Evolutionary conservation across 2,888 invertebrate species (phyloP).

Genomic region (Germaria angustata): DNA sequence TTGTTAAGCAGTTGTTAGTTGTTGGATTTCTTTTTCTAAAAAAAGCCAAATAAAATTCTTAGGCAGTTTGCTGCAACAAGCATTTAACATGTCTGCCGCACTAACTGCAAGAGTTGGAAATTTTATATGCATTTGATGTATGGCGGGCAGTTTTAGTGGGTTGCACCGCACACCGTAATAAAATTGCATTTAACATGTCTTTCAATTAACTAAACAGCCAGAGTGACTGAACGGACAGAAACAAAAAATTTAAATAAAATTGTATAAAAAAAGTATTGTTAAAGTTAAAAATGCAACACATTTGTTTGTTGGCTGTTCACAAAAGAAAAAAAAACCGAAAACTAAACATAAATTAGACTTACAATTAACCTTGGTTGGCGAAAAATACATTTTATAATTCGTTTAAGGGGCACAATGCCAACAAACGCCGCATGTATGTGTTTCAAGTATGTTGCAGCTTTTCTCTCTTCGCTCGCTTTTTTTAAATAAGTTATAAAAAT

Average conservation of each 20-base stretch:
- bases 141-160: slow-evolving; percentile 53
- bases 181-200: slow-evolving; percentile 56
- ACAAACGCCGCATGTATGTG: background rate
- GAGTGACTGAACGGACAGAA: slow-evolving; percentile 11
- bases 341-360: slow-evolving; percentile 59
- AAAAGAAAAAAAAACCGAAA: background rate
- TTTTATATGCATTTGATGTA: slow-evolving; percentile 43
- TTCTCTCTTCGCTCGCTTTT: background rate
- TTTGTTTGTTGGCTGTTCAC: slow-evolving; percentile 22
- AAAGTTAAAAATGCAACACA: slow-evolving; percentile 18
- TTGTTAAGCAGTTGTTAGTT: slow-evolving; percentile 56
- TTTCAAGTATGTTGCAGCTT: slow-evolving; percentile 1
- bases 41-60: background rate
- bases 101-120: slow-evolving; percentile 3
- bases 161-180: slow-evolving; percentile 33
- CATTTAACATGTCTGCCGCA: slow-evolving; percentile 12
- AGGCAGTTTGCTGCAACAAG: background rate
- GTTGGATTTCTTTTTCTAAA: background rate
- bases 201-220: slow-evolving; percentile 62
- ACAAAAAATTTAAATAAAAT: background rate
- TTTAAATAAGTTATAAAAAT: slow-evolving; percentile 43
- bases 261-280: background rate
- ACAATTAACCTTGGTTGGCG: slow-evolving; percentile 62
- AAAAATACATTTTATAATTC: slow-evolving; percentile 14
- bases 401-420: slow-evolving; percentile 25